phyloP scores from a whole-genome alignment of 2,888 invertebrate species.

The Amblyjoppa fuscipennis region DNA sequence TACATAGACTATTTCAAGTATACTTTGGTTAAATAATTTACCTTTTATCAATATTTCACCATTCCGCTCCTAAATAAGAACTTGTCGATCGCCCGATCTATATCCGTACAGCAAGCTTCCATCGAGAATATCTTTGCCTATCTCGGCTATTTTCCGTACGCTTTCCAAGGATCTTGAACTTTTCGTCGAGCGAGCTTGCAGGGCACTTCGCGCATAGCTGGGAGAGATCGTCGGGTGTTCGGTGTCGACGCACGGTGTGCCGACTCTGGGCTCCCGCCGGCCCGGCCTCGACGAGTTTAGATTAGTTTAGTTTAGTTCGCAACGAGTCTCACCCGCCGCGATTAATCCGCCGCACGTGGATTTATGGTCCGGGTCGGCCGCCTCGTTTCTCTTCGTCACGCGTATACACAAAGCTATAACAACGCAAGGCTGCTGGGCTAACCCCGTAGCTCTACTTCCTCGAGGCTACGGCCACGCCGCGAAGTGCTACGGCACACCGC shows the following conservation, averaged over 20 bases:
- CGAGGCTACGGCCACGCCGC: slow-evolving; percentile 35
- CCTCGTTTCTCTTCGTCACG: slow-evolving; percentile 82
- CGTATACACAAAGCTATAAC: slow-evolving; percentile 50
- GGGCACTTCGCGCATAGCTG: slow-evolving; percentile 19
- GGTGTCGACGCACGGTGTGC: slow-evolving; percentile 10
- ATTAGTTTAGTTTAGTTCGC: slow-evolving; percentile 83
- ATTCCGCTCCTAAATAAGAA: background rate
- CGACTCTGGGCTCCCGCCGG: slow-evolving; percentile 46
- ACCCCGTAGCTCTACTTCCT: slow-evolving; percentile 53
- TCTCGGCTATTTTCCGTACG: slow-evolving; percentile 42
- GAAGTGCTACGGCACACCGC: slow-evolving; percentile 33
- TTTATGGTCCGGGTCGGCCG: slow-evolving; percentile 79
- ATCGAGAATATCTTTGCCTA: background rate
- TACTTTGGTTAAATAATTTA: background rate
- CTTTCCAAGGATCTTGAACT: background rate
- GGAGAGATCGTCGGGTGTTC: slow-evolving; percentile 27
- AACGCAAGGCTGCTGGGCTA: slow-evolving; percentile 10
- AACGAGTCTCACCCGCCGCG: slow-evolving; percentile 81
- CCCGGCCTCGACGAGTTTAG: slow-evolving; percentile 80
- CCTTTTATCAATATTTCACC: background rate
- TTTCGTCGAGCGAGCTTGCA: slow-evolving; percentile 2
- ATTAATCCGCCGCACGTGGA: slow-evolving; percentile 81
- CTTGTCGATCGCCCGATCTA: background rate
- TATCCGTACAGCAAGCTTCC: background rate
- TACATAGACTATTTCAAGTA: background rate